Conservation (phyloP, 2,888 invertebrate genomes). For the Polia nebulosa region DNA sequence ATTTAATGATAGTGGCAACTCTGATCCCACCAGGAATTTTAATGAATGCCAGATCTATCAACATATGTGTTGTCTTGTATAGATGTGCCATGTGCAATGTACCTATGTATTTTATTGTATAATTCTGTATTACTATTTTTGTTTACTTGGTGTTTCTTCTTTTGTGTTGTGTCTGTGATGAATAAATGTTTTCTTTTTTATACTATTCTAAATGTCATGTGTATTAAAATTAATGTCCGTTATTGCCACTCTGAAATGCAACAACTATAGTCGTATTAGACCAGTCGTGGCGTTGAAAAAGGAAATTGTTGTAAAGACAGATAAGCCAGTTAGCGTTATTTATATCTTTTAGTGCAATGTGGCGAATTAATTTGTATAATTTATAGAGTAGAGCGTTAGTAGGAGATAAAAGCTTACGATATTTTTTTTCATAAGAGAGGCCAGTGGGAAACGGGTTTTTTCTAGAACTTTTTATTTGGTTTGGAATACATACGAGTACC, state of each 20-base stretch:
- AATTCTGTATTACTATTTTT: too few species aligned
- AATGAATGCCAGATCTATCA: background rate
- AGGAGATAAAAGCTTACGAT: background rate
- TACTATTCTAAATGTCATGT: too few species aligned
- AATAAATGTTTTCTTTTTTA: too few species aligned
- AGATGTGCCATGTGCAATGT: too few species aligned
- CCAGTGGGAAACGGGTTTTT: too few species aligned
- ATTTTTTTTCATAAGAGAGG: constrained; percentile 1
- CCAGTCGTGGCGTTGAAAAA: constrained; percentile 65
- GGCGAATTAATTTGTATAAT: constrained; percentile 60
- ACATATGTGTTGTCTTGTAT: background rate
- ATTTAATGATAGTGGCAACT: background rate
- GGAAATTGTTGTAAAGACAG: constrained; percentile 62
- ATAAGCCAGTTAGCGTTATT: constrained; percentile 57
- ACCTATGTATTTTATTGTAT: too few species aligned
- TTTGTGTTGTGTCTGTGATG: too few species aligned
- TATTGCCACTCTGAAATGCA: background rate
- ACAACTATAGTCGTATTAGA: constrained; percentile 50
- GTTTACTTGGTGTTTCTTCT: too few species aligned
- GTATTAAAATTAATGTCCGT: too few species aligned
- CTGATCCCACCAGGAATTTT: background rate
- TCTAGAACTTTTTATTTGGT: too few species aligned
- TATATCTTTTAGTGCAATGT: constrained; percentile 57
- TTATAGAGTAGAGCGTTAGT: constrained; percentile 38
- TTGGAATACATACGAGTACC: too few species aligned